Evolutionary conservation across 1,140 invertebrate genomes (phyloP), one percentile per base, ranked within the genome.

Genomic region (Limonius californicus): DNA sequence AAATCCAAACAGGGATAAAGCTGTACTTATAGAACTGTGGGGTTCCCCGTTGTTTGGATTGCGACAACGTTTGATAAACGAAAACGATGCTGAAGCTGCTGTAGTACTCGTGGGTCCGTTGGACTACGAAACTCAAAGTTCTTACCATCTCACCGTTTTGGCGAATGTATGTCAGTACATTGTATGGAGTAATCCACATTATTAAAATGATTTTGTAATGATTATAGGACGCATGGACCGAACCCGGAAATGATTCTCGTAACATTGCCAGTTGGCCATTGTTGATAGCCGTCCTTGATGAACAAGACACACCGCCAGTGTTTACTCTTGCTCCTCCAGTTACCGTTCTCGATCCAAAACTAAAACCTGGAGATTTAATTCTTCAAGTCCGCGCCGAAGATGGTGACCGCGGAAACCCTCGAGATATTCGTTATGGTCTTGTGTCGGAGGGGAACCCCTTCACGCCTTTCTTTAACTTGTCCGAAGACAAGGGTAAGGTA

Each of bases 391-490:
- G 85, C 64, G 92, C 92, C n/a, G 88, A 92, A 76, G 92, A 95
- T 75, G 92, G 92, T 1, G 92, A 95, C 73, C 89, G 89, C 74
- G 91, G 90, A 0, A 87, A 87, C 39, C 90, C 91, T 1, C 82
- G 91, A 43, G 85, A 88, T 68, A 86, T 94, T 39, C 85, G 88
- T 73, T 95, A 94, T 69, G 89, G 89, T 9, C 79, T 94, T 54
- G 85, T 92, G 15, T 87, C 90, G 0, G 89, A 92, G 74, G 85
- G 85, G 56, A 91, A 91, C 74, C 88, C 89, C 12, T 91, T 92
- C 66, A 89, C 83, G 86, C 7, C 92, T 91, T 76, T 93, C 93
- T 94, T 94, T 72, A 85, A 89, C 68, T 89, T 93, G 62, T 89
- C 90, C 69, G 88, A 92, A 73, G 86, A 85, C 23, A 87, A 88